phyloP scores from a whole-genome alignment of 2,888 invertebrate genomes.

The Polydrusus tereticollis region DNA sequence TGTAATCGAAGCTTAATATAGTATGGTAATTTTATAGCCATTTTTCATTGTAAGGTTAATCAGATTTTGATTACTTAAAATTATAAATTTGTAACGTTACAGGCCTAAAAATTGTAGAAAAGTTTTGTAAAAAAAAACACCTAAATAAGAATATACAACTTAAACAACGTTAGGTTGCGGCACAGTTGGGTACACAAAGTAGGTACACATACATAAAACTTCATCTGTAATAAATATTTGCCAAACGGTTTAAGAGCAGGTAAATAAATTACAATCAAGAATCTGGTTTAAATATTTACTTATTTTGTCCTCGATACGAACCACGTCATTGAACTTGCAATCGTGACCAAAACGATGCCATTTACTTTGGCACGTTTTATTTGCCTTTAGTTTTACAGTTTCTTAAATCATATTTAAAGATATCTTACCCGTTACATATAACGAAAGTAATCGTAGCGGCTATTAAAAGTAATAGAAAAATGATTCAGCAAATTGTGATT shows the following conservation, averaged over 20 bases:
- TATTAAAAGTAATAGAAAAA: background rate
- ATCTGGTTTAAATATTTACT: slow-evolving; percentile 18
- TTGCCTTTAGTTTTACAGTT: slow-evolving; percentile 25
- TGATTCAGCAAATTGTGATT: background rate
- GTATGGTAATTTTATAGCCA: no score
- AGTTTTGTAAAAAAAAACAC: no score
- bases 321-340: slow-evolving; percentile 43
- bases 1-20: no score
- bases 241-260: background rate
- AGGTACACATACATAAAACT: no score
- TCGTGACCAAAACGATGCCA: slow-evolving; percentile 37
- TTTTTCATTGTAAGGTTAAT: no score
- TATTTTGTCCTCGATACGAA: slow-evolving; percentile 32
- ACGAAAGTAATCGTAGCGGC: background rate
- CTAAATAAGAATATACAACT: background rate
- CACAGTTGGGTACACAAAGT: background rate
- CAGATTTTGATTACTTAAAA: no score
- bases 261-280: slow-evolving; percentile 2
- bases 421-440: slow-evolving; percentile 17
- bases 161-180: background rate
- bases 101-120: no score
- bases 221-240: slow-evolving; percentile 3
- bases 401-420: slow-evolving; percentile 16
- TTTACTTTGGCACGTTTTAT: slow-evolving; percentile 27
- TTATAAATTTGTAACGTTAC: no score